Conservation (phyloP, 2,797 vertebrate genomes). For the Gallinago solitaria region DNA sequence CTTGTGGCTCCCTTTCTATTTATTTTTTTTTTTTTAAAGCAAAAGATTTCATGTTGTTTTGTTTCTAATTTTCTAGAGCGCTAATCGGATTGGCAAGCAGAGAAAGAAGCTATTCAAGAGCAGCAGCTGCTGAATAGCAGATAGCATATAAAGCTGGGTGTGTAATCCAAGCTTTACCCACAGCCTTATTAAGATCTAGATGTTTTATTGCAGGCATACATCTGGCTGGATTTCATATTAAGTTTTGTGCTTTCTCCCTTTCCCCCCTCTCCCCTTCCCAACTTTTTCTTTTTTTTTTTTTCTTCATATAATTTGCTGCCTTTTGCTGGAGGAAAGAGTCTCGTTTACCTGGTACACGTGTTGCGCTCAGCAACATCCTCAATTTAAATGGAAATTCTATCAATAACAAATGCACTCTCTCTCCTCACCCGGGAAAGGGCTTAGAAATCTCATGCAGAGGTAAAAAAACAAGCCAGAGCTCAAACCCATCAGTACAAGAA, state of each 20-base stretch:
- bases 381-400: slow-evolving; percentile 63
- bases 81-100: slow-evolving; percentile 2
- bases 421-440: neutral
- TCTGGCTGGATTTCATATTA: neutral
- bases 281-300: neutral
- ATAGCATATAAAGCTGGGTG: neutral
- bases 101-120: neutral
- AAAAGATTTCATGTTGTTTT: neutral
- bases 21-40: neutral
- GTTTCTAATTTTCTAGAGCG: neutral
- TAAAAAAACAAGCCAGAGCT: neutral
- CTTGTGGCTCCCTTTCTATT: neutral
- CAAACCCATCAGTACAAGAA: neutral
- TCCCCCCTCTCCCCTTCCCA: neutral
- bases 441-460: neutral
- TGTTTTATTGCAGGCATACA: neutral
- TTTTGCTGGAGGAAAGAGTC: neutral
- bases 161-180: slow-evolving; percentile 15
- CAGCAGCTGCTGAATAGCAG: slow-evolving; percentile 3
- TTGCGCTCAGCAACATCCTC: slow-evolving; percentile 29
- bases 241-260: neutral
- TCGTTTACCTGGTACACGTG: neutral
- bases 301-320: neutral
- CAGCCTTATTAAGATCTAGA: slow-evolving; percentile 22
- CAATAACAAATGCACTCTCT: slow-evolving; percentile 20